phyloP scores from a whole-genome alignment of 2,888 invertebrate species.

The Eugnorisma glareosa region DNA sequence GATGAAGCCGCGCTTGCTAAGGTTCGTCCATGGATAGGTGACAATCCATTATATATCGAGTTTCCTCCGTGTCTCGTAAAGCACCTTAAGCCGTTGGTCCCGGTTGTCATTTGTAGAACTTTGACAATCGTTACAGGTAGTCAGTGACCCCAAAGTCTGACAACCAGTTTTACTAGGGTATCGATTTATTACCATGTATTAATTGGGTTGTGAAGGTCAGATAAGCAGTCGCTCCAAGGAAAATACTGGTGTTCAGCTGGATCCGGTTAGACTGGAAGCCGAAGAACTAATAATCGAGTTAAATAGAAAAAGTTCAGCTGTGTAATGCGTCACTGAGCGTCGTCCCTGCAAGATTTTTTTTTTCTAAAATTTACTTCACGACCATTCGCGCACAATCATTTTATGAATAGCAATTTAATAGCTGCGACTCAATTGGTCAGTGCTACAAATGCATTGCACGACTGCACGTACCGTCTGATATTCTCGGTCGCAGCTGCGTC shows the following conservation, averaged over 20 bases:
- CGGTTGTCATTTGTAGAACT: too few species aligned
- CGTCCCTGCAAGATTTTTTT: not conserved
- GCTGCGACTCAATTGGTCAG: conserved; percentile 17
- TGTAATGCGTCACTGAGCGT: too few species aligned
- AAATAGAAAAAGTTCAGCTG: not conserved
- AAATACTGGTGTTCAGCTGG: not conserved
- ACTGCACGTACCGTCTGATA: conserved; percentile 53
- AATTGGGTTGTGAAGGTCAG: not conserved
- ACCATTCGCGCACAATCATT: not conserved
- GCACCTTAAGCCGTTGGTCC: too few species aligned
- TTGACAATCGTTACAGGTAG: too few species aligned
- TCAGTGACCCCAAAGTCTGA: too few species aligned
- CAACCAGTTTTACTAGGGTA: not conserved
- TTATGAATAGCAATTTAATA: conserved; percentile 5
- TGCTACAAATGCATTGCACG: conserved; percentile 33
- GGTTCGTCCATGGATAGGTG: too few species aligned
- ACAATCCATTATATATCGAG: too few species aligned
- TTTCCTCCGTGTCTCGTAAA: too few species aligned
- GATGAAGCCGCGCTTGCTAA: too few species aligned
- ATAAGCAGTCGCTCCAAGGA: not conserved
- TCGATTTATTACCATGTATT: not conserved
- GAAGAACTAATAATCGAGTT: not conserved
- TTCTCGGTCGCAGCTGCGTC: conserved; percentile 74
- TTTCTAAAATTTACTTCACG: not conserved
- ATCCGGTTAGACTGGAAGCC: not conserved